phyloP scores from a whole-genome alignment of 1,140 invertebrate species.

The Copidosoma floridanum region DNA sequence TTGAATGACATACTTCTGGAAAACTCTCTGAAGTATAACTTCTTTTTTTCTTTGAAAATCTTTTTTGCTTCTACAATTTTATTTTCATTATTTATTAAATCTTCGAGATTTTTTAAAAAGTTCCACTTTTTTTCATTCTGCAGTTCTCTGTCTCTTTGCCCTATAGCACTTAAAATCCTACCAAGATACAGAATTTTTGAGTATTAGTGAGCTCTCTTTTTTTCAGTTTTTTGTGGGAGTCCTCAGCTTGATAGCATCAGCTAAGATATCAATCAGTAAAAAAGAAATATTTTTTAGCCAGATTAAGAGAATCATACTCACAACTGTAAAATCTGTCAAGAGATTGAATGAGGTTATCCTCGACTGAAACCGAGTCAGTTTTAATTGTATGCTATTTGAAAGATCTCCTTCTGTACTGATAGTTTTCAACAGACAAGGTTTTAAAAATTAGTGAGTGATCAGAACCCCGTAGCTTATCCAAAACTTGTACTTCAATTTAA shows the following conservation, averaged over 20 bases:
- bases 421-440: slow-evolving; percentile 18
- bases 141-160: slow-evolving; percentile 7
- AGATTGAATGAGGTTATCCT: background rate
- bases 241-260: background rate
- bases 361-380: background rate
- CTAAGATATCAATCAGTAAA: background rate
- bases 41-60: slow-evolving; percentile 22
- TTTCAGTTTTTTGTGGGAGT: background rate
- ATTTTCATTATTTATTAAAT: slow-evolving; percentile 21
- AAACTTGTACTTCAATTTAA: background rate
- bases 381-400: background rate
- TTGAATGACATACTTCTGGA: background rate
- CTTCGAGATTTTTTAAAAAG: background rate
- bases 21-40: background rate
- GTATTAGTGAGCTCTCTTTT: background rate
- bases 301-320: background rate
- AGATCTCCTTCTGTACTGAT: slow-evolving; percentile 12
- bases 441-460: slow-evolving; percentile 6
- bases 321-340: background rate
- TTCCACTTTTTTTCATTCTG: slow-evolving; percentile 21
- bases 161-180: slow-evolving; percentile 22
- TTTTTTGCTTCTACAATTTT: too few relatives aligned
- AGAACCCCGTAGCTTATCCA: background rate
- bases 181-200: slow-evolving; percentile 10
- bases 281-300: background rate